Conservation (phyloP, 2,888 invertebrate species). For the Cordilura impudica region DNA sequence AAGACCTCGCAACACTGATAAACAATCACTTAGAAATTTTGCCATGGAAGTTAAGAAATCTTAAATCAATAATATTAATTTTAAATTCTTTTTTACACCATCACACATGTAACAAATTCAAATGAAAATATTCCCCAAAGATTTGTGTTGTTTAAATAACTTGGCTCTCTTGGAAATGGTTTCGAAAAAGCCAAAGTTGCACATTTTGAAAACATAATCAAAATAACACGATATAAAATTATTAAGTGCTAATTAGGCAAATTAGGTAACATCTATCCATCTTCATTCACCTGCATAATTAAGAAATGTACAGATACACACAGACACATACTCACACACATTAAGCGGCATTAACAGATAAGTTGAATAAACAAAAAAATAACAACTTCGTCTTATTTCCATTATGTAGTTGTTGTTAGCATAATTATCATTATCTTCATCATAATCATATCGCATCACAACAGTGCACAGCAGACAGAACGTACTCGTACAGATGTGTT, state of each 20-base stretch:
- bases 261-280: constrained; percentile 14
- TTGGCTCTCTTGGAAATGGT: not conserved
- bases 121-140: too few species aligned
- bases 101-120: too few species aligned
- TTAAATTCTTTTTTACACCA: not conserved
- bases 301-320: not conserved
- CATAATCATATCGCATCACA: constrained; percentile 11
- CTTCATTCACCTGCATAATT: constrained; percentile 34
- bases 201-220: not conserved
- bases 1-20: too few species aligned
- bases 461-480: not conserved
- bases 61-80: too few species aligned
- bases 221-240: not conserved
- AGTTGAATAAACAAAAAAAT: constrained; percentile 9
- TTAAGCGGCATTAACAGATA: not conserved
- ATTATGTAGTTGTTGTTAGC: constrained; percentile 23
- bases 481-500: constrained; percentile 28
- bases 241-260: constrained; percentile 37
- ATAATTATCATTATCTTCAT: constrained; percentile 16
- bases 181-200: not conserved
- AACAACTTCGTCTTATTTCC: constrained; percentile 46
- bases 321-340: constrained; percentile 7
- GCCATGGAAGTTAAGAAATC: too few species aligned
- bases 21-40: too few species aligned
- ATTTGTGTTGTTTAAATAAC: not conserved